Evolutionary conservation across 2,888 invertebrate species (phyloP).

Genomic region (Eristalis intricaria): DNA sequence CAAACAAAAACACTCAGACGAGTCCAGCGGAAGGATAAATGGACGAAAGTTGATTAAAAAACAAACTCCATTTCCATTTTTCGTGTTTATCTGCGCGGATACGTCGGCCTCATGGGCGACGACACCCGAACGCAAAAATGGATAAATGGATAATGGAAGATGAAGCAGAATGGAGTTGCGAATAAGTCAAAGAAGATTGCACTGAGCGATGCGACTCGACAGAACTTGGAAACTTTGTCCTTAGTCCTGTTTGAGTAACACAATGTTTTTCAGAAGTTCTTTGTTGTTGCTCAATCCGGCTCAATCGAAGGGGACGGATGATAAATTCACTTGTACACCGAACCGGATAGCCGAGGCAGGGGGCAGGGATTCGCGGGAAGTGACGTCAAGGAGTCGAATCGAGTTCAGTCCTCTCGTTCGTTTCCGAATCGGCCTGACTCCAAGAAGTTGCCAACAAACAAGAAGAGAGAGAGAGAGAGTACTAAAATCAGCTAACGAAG

Average conservation of each 20-base stretch:
- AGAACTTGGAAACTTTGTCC: constrained; percentile 31
- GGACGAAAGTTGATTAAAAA: background rate
- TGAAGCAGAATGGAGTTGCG: constrained; percentile 13
- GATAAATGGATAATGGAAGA: background rate
- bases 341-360: constrained; percentile 7
- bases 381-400: constrained; percentile 21
- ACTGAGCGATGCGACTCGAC: background rate
- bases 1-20: background rate
- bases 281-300: constrained; percentile 4
- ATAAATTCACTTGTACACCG: constrained; percentile 34
- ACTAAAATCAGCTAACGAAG: constrained; percentile 50
- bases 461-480: too few relatives aligned
- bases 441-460: constrained; percentile 8
- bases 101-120: background rate
- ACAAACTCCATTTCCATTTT: constrained; percentile 18
- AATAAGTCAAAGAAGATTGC: constrained; percentile 45
- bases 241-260: background rate
- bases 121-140: background rate
- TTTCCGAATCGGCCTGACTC: background rate
- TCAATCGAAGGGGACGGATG: constrained; percentile 29
- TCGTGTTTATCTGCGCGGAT: constrained; percentile 32
- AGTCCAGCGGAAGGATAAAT: constrained; percentile 7
- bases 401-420: constrained; percentile 5
- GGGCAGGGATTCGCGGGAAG: constrained; percentile 1
- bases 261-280: background rate